Percentiles rank a stretch among this genome's conserved stretches.
phyloP scores from a whole-genome alignment of 2,797 vertebrate species.

The Poecilia wingei region DNA sequence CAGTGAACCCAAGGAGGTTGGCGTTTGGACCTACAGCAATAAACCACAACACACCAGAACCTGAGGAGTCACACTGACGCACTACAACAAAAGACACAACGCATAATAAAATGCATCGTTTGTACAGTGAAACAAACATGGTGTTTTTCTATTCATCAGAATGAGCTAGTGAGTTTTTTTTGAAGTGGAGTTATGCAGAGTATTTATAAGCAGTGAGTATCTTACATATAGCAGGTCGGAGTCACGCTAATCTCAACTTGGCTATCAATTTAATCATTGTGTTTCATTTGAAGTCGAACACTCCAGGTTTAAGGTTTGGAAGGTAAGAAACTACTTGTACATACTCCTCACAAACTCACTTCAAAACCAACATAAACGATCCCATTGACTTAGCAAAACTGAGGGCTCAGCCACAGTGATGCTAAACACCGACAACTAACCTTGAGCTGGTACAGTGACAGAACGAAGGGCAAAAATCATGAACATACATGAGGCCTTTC shows the following conservation, averaged over 20 bases:
- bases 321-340: not conserved
- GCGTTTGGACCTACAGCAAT: constrained; percentile 29
- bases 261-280: not conserved
- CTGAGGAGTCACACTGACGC: constrained; percentile 40
- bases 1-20: constrained; percentile 50
- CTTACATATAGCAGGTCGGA: not conserved
- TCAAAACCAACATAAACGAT: not conserved
- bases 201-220: not conserved
- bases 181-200: not conserved
- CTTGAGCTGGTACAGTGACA: constrained; percentile 13
- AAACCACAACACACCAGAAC: constrained; percentile 36
- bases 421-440: constrained; percentile 19
- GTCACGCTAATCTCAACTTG: not conserved
- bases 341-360: not conserved
- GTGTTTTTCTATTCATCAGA: not conserved
- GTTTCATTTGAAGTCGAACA: not conserved
- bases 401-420: constrained; percentile 18
- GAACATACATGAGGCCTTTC: constrained; percentile 54
- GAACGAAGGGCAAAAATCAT: constrained; percentile 22
- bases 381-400: constrained; percentile 26
- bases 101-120: constrained; percentile 34
- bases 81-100: constrained; percentile 38
- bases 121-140: not conserved
- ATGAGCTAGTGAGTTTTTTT: not conserved
- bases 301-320: not conserved